A percentile compares a stretch with the other conserved stretches of the same genome.
phyloP scores from a whole-genome alignment of 2,797 vertebrate species.

The Lepilemur septentrionalis region DNA sequence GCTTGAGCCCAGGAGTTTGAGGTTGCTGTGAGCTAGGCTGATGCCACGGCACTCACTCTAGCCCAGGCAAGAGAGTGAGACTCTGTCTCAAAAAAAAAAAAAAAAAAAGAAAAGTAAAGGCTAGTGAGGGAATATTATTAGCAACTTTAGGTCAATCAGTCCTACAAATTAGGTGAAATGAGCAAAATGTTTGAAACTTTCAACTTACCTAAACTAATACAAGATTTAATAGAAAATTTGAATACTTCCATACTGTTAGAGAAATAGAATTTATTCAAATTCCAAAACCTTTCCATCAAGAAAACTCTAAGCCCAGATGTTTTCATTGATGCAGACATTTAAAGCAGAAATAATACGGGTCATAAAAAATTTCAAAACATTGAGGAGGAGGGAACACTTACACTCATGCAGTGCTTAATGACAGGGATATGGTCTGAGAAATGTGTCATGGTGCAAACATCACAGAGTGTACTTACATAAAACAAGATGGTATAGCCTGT shows the following conservation, averaged over 20 bases:
- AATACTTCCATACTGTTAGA: background rate
- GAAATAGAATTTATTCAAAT: background rate
- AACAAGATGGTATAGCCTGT: background rate
- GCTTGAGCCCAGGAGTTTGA: too few relatives aligned
- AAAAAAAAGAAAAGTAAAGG: background rate
- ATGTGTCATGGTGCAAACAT: background rate
- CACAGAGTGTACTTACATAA: background rate
- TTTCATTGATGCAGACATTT: background rate
- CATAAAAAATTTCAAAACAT: background rate
- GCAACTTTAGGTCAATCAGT: background rate
- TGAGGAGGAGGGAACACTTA: background rate
- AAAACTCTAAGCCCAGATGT: background rate
- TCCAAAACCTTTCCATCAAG: background rate
- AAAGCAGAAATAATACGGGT: background rate
- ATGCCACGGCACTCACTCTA: too few relatives aligned
- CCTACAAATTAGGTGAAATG: background rate
- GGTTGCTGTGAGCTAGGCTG: too few relatives aligned
- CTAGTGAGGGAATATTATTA: background rate
- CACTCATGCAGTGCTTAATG: background rate
- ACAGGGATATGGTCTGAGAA: background rate
- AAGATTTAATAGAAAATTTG: background rate
- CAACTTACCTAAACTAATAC: background rate
- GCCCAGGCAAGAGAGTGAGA: too few relatives aligned
- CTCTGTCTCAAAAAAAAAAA: too few relatives aligned
- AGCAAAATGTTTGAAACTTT: background rate